Base-by-base conservation (phyloP, 2,797 vertebrate genomes). In the Stomatorhinus walkeri region DNA sequence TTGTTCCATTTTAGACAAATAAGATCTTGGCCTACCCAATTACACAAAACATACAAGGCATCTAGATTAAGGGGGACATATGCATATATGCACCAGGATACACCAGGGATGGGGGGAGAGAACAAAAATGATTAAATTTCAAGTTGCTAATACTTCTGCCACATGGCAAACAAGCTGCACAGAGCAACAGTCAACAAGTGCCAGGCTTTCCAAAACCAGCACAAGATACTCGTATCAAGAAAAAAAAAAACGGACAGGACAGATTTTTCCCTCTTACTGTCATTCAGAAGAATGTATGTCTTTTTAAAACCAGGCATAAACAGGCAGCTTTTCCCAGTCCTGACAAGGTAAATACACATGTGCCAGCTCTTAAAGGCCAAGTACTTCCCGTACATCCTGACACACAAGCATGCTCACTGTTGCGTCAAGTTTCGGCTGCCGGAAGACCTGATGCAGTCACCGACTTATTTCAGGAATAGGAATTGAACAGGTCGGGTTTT, bases 391-490 rank as follows among this genome's bases (percentile, higher is more conserved):
- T 49, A 22, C 81, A 85, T 51, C 81, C 46, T 28, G 81, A 85
- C 46, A 51, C 46, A 49, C 46, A 51, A 51, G 81, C 81, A 85
- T 49, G 46, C 10, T 85, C 46, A 85, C 22, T 49, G 46, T 48
- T 49, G 46, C 48, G 1, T 85, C 48, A 85, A n/a, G 81, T 85
- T 85, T 84, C 40, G n/a, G 81, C 81, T 49, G n/a, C 81, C 46
- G n/a, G 81, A 84, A 46, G 46, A 68, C 61, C 24, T 68, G 61
- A 68, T 68, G 10, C 10, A 49, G 79, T 83, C 40, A 83, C 40
- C 9, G n/a, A 84, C 19, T 84, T 84, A 84, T 84, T 84, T 84
- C 81, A 22, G 81, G 81, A 24, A 49, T 48, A 84, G 7, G 81
- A 46, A 49, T 49, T 84, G 10, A 22, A 22, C 40, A 22, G n/a